A percentile compares a stretch with the other conserved stretches of the same genome.
Evolutionary conservation across 2,113 vertebrate genomes (phyloP).

Genomic region (Sinosuthora webbiana): DNA sequence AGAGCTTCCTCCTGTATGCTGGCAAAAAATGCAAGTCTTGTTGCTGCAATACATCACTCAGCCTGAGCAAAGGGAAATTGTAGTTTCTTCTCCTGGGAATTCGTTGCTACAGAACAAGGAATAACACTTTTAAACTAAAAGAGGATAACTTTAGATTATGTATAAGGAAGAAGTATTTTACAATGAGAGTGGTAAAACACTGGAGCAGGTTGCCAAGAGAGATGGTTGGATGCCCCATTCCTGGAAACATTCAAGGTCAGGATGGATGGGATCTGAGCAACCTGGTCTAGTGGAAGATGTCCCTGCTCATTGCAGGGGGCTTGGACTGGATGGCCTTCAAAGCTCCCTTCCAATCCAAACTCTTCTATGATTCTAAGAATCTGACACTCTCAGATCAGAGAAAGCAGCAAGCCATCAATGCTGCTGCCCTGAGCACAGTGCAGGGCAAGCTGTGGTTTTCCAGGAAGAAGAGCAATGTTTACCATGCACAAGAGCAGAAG

Average conservation of each 20-base stretch:
- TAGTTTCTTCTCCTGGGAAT: neutral
- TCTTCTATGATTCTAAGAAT: neutral
- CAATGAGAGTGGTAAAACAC: neutral
- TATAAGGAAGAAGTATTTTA: neutral
- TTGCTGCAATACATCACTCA: neutral
- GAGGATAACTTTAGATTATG: no score
- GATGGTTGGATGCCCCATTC: neutral
- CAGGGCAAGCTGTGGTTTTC: neutral
- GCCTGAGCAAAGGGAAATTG: neutral
- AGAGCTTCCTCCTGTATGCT: neutral
- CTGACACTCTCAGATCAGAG: neutral
- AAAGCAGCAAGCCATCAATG: neutral
- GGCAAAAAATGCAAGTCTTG: neutral
- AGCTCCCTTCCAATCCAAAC: neutral
- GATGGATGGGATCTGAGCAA: neutral
- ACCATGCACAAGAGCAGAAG: neutral
- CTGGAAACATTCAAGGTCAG: neutral
- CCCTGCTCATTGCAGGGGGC: neutral
- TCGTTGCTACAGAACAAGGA: neutral
- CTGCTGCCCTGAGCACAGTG: accelerated
- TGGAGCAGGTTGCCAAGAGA: neutral
- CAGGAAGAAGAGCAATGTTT: neutral
- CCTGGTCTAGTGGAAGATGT: neutral
- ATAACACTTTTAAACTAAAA: neutral
- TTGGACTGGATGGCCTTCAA: neutral